Conservation (phyloP, 1,140 invertebrate species). For the Ptiloglossa arizonensis region DNA sequence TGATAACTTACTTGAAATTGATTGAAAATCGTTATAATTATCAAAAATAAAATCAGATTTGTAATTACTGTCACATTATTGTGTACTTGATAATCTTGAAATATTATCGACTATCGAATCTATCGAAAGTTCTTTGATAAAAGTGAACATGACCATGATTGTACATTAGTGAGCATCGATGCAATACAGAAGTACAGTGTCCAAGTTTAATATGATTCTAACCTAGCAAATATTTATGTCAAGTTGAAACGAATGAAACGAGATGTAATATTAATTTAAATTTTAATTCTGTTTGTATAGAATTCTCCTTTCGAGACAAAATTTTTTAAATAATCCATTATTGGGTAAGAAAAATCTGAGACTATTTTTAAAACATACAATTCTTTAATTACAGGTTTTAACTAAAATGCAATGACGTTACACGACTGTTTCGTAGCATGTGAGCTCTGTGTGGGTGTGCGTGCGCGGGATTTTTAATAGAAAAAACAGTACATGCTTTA, state of each 20-base stretch:
- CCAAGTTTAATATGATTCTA: constrained; percentile 10
- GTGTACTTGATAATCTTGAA: not conserved
- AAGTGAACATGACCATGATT: too few species aligned
- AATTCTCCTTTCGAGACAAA: not conserved
- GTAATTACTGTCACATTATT: not conserved
- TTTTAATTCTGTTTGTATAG: not conserved
- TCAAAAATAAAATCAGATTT: not conserved
- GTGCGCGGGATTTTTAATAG: constrained; percentile 26
- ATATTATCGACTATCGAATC: constrained; percentile 26
- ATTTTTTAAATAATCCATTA: not conserved
- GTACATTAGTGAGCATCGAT: not conserved
- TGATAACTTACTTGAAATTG: constrained; percentile 1
- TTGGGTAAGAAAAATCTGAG: not conserved
- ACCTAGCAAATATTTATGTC: constrained; percentile 20
- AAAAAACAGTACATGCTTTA: not conserved
- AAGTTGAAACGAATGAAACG: not conserved
- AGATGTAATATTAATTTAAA: not conserved
- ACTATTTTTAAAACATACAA: not conserved
- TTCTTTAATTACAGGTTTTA: not conserved
- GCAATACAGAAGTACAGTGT: constrained; percentile 17
- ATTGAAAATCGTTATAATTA: not conserved
- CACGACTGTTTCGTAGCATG: not conserved
- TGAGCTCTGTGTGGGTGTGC: not conserved
- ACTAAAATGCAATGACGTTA: constrained; percentile 12
- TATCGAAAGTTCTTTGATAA: constrained; percentile 22